These are phyloP conservation scores for Aphidoletes aphidimyza DNA, from an alignment of 2,888 invertebrate genomes.

Conservation along the genomic window DNA sequence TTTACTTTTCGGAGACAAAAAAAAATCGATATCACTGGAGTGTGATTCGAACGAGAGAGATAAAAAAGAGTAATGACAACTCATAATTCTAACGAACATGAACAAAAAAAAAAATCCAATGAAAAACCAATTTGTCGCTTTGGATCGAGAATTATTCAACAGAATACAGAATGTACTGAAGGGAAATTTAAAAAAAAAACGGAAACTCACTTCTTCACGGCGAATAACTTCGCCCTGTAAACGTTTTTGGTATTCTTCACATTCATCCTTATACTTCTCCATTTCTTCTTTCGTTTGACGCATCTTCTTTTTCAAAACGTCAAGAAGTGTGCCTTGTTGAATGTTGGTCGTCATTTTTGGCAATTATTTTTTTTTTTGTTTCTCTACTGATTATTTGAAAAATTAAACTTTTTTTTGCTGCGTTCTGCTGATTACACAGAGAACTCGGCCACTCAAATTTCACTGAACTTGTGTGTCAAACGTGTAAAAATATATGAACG, in stretches of 20 bases:
- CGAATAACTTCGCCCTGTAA: slow-evolving; percentile 95
- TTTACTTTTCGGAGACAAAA: too few species aligned
- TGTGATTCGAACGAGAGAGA: too few species aligned
- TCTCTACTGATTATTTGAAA: too few species aligned
- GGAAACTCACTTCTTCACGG: slow-evolving; percentile 93
- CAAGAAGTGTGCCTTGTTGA: slow-evolving; percentile 92
- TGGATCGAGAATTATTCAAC: not conserved
- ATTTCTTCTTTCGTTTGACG: slow-evolving; percentile 98
- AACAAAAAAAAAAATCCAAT: not conserved
- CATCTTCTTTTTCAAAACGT: slow-evolving; percentile 99
- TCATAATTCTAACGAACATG: not conserved
- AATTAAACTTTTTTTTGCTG: not conserved
- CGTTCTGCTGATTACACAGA: not conserved
- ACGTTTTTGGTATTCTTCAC: slow-evolving; percentile 95
- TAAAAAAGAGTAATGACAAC: too few species aligned
- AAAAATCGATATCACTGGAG: too few species aligned
- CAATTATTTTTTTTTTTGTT: slow-evolving; percentile 54
- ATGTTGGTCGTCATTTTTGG: slow-evolving; percentile 85
- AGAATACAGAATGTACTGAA: not conserved
- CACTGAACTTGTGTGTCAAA: not conserved
- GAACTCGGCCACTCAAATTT: not conserved
- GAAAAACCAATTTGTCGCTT: not conserved
- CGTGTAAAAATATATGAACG: too few species aligned
- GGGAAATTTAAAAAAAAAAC: slow-evolving; percentile 1
- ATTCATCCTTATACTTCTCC: slow-evolving; percentile 98